Evolutionary conservation across 2,888 invertebrate genomes (phyloP).

Genomic region (Cataglyphis cursor): DNA sequence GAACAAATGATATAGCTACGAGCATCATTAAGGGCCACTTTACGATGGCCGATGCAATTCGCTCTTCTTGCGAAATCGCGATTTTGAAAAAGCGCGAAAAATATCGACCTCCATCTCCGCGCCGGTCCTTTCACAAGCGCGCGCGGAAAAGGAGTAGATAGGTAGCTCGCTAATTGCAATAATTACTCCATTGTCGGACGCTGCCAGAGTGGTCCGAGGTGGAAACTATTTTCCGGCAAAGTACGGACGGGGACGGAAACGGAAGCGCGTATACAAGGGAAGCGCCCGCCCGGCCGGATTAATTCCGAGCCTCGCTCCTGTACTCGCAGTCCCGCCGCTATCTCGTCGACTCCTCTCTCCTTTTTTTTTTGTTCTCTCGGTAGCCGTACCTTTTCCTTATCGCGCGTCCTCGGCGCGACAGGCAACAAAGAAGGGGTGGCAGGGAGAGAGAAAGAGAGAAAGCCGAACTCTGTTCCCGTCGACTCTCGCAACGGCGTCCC

Average conservation of each 20-base stretch:
- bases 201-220: slow-evolving; percentile 32
- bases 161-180: slow-evolving; percentile 68
- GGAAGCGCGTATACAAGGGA: slow-evolving; percentile 44
- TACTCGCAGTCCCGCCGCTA: slow-evolving; percentile 55
- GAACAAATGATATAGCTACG: slow-evolving; percentile 45
- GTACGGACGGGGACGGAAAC: slow-evolving; percentile 37
- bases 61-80: slow-evolving; percentile 33
- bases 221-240: slow-evolving; percentile 51
- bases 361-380: slow-evolving; percentile 30
- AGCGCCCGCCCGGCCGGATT: slow-evolving; percentile 42
- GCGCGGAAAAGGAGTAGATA: slow-evolving; percentile 39
- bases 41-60: slow-evolving; percentile 24
- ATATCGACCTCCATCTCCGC: slow-evolving; percentile 28
- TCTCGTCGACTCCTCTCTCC: slow-evolving; percentile 51
- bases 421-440: slow-evolving; percentile 67
- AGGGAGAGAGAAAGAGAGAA: slow-evolving; percentile 17
- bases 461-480: slow-evolving; percentile 57
- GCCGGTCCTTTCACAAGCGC: slow-evolving; percentile 4
- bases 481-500: slow-evolving; percentile 75
- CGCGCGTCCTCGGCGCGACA: slow-evolving; percentile 60
- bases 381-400: slow-evolving; percentile 59
- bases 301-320: slow-evolving; percentile 59
- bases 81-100: slow-evolving; percentile 18
- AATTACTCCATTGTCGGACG: slow-evolving; percentile 63
- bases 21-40: slow-evolving; percentile 46